phyloP scores from a whole-genome alignment of 2,797 vertebrate genomes.

The Labroides dimidiatus region DNA sequence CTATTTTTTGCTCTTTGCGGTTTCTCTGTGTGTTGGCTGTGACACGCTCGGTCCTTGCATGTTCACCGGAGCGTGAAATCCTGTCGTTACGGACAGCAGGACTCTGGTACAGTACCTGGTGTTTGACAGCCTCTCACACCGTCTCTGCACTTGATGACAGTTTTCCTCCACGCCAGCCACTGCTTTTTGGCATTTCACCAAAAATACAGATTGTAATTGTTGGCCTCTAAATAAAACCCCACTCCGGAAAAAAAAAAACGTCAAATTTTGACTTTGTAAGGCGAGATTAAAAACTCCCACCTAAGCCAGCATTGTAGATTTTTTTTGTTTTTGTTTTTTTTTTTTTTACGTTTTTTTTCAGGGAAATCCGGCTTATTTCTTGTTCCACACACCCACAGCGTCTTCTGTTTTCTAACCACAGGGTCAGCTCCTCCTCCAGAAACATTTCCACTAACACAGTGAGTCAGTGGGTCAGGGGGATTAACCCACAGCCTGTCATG shows the following conservation, averaged over 20 bases:
- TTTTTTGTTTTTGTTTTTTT: too few species aligned
- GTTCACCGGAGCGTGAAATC: slow-evolving; percentile 56
- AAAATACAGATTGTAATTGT: slow-evolving; percentile 48
- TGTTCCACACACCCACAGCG: slow-evolving; percentile 33
- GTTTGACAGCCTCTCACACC: slow-evolving; percentile 68
- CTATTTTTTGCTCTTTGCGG: slow-evolving; percentile 15
- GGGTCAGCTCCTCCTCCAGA: slow-evolving; percentile 48
- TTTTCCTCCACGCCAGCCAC: slow-evolving; percentile 40
- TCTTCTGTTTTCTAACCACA: slow-evolving; percentile 43
- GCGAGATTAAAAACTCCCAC: slow-evolving; percentile 52
- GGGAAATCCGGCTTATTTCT: slow-evolving; percentile 29
- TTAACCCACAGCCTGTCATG: slow-evolving; percentile 65
- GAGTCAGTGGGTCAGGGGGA: slow-evolving; percentile 58
- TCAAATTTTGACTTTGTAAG: slow-evolving; percentile 49
- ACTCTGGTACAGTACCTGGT: slow-evolving; percentile 62
- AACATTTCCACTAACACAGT: slow-evolving; percentile 18
- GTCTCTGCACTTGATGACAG: slow-evolving; percentile 60
- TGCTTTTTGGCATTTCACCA: slow-evolving; percentile 46
- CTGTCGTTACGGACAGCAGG: slow-evolving; percentile 64
- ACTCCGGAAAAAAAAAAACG: slow-evolving; percentile 49
- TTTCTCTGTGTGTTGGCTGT: slow-evolving; percentile 34
- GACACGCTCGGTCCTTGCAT: slow-evolving; percentile 59
- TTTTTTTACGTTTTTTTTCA: too few species aligned
- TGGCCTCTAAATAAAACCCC: slow-evolving; percentile 33
- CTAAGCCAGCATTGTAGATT: slow-evolving; percentile 1